Evolutionary conservation across 2,113 vertebrate species (phyloP).

Genomic region (Strix aluco): DNA sequence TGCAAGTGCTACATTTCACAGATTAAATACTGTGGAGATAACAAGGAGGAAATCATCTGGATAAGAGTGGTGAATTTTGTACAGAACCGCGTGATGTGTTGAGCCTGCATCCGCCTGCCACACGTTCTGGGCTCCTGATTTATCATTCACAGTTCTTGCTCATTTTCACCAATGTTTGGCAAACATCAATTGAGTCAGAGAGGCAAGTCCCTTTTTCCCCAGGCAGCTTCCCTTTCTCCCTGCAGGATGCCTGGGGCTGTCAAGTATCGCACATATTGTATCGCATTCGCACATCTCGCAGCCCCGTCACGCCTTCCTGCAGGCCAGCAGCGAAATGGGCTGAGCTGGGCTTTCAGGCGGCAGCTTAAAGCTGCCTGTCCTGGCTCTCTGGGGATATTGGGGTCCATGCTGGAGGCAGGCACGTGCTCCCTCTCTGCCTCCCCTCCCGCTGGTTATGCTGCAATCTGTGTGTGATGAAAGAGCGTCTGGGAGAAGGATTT

Average conservation of each 20-base stretch:
- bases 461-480: neutral
- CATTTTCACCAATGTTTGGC: neutral
- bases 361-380: neutral
- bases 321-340: accelerated
- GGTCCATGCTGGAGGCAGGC: neutral
- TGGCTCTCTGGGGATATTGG: neutral
- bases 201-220: neutral
- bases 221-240: neutral
- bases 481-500: neutral
- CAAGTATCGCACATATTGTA: accelerated
- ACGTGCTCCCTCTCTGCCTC: neutral
- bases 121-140: accelerated
- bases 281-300: accelerated
- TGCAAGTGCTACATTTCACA: neutral
- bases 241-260: neutral
- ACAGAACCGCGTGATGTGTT: accelerated
- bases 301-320: neutral
- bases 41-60: neutral
- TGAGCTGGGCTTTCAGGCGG: neutral
- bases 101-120: neutral
- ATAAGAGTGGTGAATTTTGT: neutral
- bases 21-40: neutral
- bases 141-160: neutral
- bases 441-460: neutral
- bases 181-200: neutral